These are phyloP conservation scores for Polylopha cassiicola DNA, from an alignment of 2,888 invertebrate species.

Conservation along the genomic window DNA sequence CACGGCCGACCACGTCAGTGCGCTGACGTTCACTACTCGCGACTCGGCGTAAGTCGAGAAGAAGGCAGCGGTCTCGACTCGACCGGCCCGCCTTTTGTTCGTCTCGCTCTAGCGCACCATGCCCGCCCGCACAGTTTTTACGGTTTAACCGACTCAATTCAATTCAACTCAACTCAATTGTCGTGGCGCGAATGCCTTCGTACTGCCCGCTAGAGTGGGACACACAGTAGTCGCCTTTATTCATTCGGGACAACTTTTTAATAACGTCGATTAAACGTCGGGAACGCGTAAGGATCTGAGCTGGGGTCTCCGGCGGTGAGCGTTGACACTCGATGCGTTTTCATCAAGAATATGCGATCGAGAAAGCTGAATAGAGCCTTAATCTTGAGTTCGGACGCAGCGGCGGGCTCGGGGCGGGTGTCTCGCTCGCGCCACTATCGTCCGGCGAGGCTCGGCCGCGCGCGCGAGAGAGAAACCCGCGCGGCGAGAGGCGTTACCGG, in stretches of 20 bases:
- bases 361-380: slow-evolving; percentile 68
- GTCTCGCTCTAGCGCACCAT: slow-evolving; percentile 71
- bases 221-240: slow-evolving; percentile 56
- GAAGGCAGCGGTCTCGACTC: slow-evolving; percentile 74
- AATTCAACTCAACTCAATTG: slow-evolving; percentile 78
- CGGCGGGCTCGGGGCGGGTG: slow-evolving; percentile 49
- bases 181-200: slow-evolving; percentile 74
- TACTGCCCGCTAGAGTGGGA: slow-evolving; percentile 74
- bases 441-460: slow-evolving; percentile 43
- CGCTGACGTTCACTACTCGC: slow-evolving; percentile 74
- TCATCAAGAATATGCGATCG: slow-evolving; percentile 58
- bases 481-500: slow-evolving; percentile 63
- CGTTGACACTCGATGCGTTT: slow-evolving; percentile 49
- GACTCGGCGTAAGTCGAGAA: slow-evolving; percentile 73
- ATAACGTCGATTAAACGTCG: slow-evolving; percentile 30
- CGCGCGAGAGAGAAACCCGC: slow-evolving; percentile 64
- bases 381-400: slow-evolving; percentile 71
- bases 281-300: slow-evolving; percentile 20
- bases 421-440: slow-evolving; percentile 73
- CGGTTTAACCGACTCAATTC: slow-evolving; percentile 76
- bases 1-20: slow-evolving; percentile 69
- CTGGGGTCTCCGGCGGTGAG: slow-evolving; percentile 30
- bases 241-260: slow-evolving; percentile 42
- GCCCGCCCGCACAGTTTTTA: slow-evolving; percentile 74
- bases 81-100: slow-evolving; percentile 73